These are phyloP conservation scores for Pseudopipra pipra DNA, from an alignment of 2,113 vertebrate species.

Conservation along the genomic window DNA sequence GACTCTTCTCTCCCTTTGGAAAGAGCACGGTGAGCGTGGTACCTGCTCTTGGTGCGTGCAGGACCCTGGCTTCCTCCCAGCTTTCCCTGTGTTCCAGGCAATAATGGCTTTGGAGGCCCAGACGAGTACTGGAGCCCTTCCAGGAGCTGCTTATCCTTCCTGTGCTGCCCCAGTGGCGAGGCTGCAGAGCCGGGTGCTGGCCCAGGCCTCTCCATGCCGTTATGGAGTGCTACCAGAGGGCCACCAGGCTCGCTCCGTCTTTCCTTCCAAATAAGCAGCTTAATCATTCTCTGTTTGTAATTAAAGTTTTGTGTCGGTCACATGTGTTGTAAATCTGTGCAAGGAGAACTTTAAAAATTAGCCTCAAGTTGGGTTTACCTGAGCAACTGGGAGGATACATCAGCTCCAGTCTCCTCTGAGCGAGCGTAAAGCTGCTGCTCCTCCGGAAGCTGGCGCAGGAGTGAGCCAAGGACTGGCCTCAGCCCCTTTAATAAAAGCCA, in stretches of 20 bases:
- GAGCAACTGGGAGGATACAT: background rate
- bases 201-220: background rate
- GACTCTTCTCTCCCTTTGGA: background rate
- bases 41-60: background rate
- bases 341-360: background rate
- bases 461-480: background rate
- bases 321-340: background rate
- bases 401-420: background rate
- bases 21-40: rapidly evolving
- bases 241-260: background rate
- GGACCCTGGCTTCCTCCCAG: background rate
- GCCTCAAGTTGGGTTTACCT: background rate
- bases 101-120: background rate
- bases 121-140: background rate
- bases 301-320: background rate
- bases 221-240: background rate
- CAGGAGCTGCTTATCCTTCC: background rate
- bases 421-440: background rate
- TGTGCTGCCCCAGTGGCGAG: background rate
- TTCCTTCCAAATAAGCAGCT: background rate
- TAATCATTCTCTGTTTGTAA: background rate
- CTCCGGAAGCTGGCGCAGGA: background rate
- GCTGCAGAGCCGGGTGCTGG: background rate
- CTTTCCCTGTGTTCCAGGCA: background rate
- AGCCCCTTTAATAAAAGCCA: background rate